Evolutionary conservation across 1,140 invertebrate species (phyloP), one percentile per base, ranked within the genome.

Genomic region (Calosoma granatense): DNA sequence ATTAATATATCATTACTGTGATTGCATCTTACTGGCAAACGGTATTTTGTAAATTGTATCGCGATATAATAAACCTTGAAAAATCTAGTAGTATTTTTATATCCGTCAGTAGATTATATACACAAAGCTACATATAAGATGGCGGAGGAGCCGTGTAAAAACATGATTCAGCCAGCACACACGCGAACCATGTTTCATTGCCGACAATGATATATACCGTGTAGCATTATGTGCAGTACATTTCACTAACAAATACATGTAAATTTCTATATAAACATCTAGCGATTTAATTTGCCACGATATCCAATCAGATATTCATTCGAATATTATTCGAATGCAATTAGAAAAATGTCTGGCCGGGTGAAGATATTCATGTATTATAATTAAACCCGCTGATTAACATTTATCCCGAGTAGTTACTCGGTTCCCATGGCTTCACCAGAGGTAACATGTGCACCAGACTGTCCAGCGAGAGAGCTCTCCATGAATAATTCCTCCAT

Each of bases 1-100:
- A 47, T 47, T 47, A 47, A 47, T 47, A 47, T 47, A 47, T 47
- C 41, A 47, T 47, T 47, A 17, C 3, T 17, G 9, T 47, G 41
- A 47, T 47, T 47, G 41, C 17, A 47, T 47, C 41, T 11, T 9
- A 9, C 6, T 9, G 9, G 17, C 17, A 47, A 47, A 47, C 6
- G 41, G 41, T 17, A 11, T 47, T 47, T 11, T 47, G 17, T 47
- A 47, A 47, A 47, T 47, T 47, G 15, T n/a, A n/a, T n/a, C n/a
- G n/a, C 41, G 4, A 47, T 47, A 47, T n/a, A 9, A 36, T 36
- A 9, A 36, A 36, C 26, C n/a, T 36, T 9, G n/a, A 36, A 36
- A 36, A n/a, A 36, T 36, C 26, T 36, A 36, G 26, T n/a, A n/a
- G n/a, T n/a, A n/a, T n/a, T n/a, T n/a, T n/a, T n/a, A n/a, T n/a